Conservation (phyloP, 2,113 vertebrate genomes). For the Meles meles region DNA sequence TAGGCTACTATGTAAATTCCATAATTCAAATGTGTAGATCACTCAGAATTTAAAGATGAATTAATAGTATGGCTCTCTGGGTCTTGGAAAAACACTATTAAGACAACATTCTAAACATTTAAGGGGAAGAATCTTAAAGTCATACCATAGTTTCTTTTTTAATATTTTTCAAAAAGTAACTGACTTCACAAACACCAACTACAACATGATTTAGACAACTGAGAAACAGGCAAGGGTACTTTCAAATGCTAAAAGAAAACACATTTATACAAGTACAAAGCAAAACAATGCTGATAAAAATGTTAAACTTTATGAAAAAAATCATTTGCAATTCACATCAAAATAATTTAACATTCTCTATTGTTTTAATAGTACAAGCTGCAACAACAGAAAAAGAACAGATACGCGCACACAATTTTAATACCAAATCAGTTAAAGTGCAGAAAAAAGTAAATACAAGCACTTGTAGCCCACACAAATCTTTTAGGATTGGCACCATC, state of each 20-base stretch:
- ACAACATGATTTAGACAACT: conserved; percentile 89
- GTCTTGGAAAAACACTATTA: conserved; percentile 50
- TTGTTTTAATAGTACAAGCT: conserved; percentile 88
- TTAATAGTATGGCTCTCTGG: background rate
- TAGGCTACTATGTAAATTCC: background rate
- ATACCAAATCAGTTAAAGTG: conserved; percentile 85
- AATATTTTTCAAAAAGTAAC: conserved; percentile 94
- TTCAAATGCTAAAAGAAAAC: conserved; percentile 88
- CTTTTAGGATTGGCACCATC: conserved; percentile 90
- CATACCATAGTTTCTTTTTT: conserved; percentile 89
- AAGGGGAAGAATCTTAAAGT: conserved; percentile 74
- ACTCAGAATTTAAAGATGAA: conserved; percentile 35
- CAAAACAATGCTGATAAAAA: conserved; percentile 89
- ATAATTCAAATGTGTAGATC: background rate
- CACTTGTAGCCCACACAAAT: conserved; percentile 90
- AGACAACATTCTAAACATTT: conserved; percentile 47
- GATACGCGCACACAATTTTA: conserved; percentile 82
- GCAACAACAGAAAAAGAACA: conserved; percentile 87
- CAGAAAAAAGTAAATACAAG: conserved; percentile 84
- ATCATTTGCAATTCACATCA: conserved; percentile 88
- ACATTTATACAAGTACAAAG: conserved; percentile 92
- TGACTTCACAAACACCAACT: conserved; percentile 90
- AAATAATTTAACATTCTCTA: conserved; percentile 94
- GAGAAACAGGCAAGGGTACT: conserved; percentile 87
- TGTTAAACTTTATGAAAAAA: conserved; percentile 91